phyloP scores from a whole-genome alignment of 2,113 vertebrate genomes.

The Gavialis gangeticus region DNA sequence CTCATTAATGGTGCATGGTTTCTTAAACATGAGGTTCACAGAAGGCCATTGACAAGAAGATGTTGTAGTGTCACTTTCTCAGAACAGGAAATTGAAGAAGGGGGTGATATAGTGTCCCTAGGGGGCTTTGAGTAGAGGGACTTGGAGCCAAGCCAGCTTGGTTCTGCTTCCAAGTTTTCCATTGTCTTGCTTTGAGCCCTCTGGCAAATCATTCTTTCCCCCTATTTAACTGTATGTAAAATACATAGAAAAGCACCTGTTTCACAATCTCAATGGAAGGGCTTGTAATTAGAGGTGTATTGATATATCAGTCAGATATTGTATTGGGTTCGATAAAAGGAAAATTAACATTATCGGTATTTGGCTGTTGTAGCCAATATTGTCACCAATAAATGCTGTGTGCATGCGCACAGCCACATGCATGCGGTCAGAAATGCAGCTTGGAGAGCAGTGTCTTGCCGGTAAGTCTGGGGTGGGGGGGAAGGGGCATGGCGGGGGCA shows the following conservation, averaged over 20 bases:
- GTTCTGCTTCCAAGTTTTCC: not conserved
- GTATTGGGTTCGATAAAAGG: too few relatives aligned
- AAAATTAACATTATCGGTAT: too few relatives aligned
- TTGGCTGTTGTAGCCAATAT: too few relatives aligned
- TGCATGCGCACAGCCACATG: too few relatives aligned
- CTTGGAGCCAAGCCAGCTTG: accelerated
- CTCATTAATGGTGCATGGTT: accelerated
- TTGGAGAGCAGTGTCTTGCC: too few relatives aligned
- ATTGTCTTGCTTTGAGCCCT: not conserved
- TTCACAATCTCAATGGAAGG: not conserved
- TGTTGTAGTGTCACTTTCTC: accelerated
- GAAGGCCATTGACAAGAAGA: not conserved
- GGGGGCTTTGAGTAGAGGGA: accelerated
- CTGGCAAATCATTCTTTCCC: not conserved
- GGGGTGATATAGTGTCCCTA: not conserved
- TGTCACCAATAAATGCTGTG: too few relatives aligned
- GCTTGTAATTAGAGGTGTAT: too few relatives aligned
- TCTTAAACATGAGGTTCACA: not conserved
- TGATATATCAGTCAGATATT: too few relatives aligned
- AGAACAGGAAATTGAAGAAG: not conserved
- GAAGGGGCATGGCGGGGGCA: too few relatives aligned
- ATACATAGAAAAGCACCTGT: accelerated
- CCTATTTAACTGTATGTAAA: not conserved
- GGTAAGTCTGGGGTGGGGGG: too few relatives aligned
- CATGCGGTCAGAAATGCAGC: too few relatives aligned